phyloP scores from a whole-genome alignment of 35 echinoderm and acorn worm species.

The Eucidaris tribuloides region DNA sequence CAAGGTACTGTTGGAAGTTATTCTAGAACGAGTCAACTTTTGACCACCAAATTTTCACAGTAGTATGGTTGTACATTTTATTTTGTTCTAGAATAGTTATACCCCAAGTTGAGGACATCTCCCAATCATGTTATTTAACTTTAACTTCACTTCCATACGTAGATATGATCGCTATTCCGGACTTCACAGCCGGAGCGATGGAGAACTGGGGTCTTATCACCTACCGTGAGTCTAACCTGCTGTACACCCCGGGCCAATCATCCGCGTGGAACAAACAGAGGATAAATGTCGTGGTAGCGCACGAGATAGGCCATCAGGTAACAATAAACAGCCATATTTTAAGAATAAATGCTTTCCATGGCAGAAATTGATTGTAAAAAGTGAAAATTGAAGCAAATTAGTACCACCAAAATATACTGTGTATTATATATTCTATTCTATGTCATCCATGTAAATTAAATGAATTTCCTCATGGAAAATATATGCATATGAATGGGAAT shows the following conservation, averaged over 20 bases:
- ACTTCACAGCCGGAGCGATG: conserved; percentile 92
- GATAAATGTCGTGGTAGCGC: conserved; percentile 76
- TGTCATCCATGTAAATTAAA: background rate
- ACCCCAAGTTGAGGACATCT: no score
- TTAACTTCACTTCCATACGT: no score
- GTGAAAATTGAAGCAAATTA: background rate
- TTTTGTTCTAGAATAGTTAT: no score
- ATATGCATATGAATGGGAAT: background rate
- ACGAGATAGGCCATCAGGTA: conserved; percentile 97
- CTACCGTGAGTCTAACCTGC: conserved; percentile 75
- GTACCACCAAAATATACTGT: background rate
- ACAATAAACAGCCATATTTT: background rate
- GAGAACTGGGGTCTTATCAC: conserved; percentile 98
- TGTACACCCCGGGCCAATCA: conserved; percentile 75
- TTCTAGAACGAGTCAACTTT: no score
- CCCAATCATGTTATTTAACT: no score
- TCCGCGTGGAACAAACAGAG: conserved; percentile 74
- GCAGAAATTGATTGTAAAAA: background rate
- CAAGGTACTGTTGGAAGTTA: no score
- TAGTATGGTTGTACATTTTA: no score
- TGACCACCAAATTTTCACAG: no score
- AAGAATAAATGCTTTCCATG: background rate
- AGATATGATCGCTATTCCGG: conserved; percentile 95
- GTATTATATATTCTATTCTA: background rate
- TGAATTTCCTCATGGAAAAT: no score